phyloP scores from a whole-genome alignment of 2,888 invertebrate species.

The Phrixothrix hirtus region DNA sequence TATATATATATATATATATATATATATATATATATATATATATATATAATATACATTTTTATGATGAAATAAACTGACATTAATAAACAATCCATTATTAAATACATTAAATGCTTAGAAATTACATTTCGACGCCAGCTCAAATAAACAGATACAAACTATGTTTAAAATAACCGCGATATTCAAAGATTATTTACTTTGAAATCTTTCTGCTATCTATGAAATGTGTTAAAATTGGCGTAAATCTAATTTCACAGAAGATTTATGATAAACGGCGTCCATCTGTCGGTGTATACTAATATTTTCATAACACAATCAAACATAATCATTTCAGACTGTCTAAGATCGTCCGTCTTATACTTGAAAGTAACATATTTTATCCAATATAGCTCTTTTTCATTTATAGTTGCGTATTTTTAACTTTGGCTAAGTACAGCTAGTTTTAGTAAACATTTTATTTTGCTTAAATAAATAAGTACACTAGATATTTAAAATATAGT shows the following conservation, averaged over 20 bases:
- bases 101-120: slow-evolving; percentile 52
- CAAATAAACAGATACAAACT: slow-evolving; percentile 49
- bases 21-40: no score
- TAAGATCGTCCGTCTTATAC: no score
- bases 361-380: no score
- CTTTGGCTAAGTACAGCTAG: no score
- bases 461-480: slow-evolving; percentile 24
- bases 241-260: slow-evolving; percentile 41
- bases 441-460: slow-evolving; percentile 21
- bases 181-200: slow-evolving; percentile 42
- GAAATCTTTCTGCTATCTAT: slow-evolving; percentile 35
- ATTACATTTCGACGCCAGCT: slow-evolving; percentile 53
- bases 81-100: slow-evolving; percentile 53
- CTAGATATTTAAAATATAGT: slow-evolving; percentile 37
- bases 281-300: slow-evolving; percentile 32
- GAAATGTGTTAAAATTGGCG: slow-evolving; percentile 45
- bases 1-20: no score
- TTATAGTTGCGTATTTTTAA: no score
- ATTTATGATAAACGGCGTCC: slow-evolving; percentile 40
- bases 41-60: slow-evolving; percentile 5
- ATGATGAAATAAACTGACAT: slow-evolving; percentile 47
- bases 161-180: slow-evolving; percentile 42
- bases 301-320: slow-evolving; percentile 36
- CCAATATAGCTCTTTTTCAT: no score
- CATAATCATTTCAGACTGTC: slow-evolving; percentile 35